phyloP scores from a whole-genome alignment of 2,888 invertebrate genomes.

The Dryadula phaetusa region DNA sequence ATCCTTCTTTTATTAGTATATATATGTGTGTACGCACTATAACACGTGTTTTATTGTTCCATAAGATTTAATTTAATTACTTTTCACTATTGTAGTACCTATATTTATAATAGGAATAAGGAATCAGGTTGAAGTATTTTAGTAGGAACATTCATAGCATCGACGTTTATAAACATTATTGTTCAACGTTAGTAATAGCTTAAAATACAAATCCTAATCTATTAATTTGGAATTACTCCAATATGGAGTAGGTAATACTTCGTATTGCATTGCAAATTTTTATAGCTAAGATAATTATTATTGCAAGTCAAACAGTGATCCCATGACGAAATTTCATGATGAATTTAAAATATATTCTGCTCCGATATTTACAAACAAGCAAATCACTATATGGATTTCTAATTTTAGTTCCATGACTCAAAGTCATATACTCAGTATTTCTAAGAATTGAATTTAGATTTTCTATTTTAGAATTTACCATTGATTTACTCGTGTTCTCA shows the following conservation, averaged over 20 bases:
- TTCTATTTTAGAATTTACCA: not conserved
- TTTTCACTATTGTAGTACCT: too few relatives aligned
- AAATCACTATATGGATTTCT: conserved; percentile 6
- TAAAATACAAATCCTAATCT: conserved; percentile 37
- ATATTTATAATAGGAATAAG: too few relatives aligned
- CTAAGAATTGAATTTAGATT: not conserved
- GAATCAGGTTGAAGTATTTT: not conserved
- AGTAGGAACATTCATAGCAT: not conserved
- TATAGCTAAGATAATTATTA: not conserved
- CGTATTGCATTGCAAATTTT: not conserved
- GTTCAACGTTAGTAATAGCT: conserved; percentile 38
- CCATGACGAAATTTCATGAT: not conserved
- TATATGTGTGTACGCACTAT: too few relatives aligned
- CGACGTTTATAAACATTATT: conserved; percentile 20
- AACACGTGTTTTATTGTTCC: too few relatives aligned
- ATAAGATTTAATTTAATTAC: too few relatives aligned
- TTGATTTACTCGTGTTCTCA: not conserved
- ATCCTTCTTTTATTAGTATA: too few relatives aligned
- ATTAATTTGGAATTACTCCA: conserved; percentile 41
- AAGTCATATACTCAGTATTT: not conserved
- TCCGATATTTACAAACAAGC: conserved; percentile 4
- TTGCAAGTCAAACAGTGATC: not conserved
- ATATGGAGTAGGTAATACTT: conserved; percentile 5
- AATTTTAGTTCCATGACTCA: conserved; percentile 7
- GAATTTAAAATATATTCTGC: not conserved